Evolutionary conservation across 1,140 invertebrate genomes (phyloP).

Genomic region (Macrocentrus cingulum): DNA sequence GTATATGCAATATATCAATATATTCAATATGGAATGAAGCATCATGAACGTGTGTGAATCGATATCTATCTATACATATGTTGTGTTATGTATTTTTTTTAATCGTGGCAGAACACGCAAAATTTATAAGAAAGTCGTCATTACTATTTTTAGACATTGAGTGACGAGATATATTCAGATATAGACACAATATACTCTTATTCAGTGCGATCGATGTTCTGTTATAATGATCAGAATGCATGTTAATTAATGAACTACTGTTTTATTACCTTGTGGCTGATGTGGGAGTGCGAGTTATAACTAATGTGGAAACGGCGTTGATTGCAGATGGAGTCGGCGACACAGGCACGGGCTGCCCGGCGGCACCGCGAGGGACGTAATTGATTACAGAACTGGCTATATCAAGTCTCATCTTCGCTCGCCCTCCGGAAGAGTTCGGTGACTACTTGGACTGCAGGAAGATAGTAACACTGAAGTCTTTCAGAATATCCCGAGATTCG

Average conservation of each 20-base stretch:
- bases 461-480: not conserved
- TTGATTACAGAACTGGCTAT: slow-evolving; percentile 85
- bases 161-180: too few relatives aligned
- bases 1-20: slow-evolving; percentile 33
- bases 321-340: slow-evolving; percentile 67
- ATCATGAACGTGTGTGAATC: slow-evolving; percentile 41
- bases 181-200: too few relatives aligned
- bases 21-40: slow-evolving; percentile 46
- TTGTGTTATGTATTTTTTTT: slow-evolving; percentile 23
- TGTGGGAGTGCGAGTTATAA: too few relatives aligned
- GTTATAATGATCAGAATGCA: too few relatives aligned
- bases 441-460: slow-evolving; percentile 53
- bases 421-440: slow-evolving; percentile 82
- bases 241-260: not conserved
- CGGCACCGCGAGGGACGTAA: slow-evolving; percentile 65
- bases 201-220: too few relatives aligned
- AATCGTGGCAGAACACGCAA: slow-evolving; percentile 19
- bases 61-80: slow-evolving; percentile 30
- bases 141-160: slow-evolving; percentile 13
- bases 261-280: too few relatives aligned
- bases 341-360: slow-evolving; percentile 65
- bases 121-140: slow-evolving; percentile 18
- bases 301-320: slow-evolving; percentile 21
- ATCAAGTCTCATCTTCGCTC: slow-evolving; percentile 86
- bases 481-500: not conserved